phyloP scores from a whole-genome alignment of 2,797 vertebrate species.

The Hydrophis major region DNA sequence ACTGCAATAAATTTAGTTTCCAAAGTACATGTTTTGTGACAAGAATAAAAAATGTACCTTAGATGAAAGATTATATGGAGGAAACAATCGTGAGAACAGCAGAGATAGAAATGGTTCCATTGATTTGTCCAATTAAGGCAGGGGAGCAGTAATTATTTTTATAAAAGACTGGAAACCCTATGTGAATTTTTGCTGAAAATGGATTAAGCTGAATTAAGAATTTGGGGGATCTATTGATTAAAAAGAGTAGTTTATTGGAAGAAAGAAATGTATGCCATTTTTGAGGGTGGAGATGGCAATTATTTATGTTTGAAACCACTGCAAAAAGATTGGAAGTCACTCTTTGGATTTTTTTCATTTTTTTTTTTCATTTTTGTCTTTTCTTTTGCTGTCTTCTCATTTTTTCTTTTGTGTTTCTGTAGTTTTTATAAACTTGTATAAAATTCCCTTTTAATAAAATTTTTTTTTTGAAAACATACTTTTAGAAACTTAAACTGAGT shows the following conservation, averaged over 20 bases:
- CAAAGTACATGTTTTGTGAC: neutral
- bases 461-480: neutral
- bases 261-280: neutral
- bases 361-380: neutral
- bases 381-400: neutral
- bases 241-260: neutral
- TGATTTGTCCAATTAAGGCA: neutral
- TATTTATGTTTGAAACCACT: neutral
- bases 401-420: neutral
- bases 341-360: neutral
- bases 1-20: neutral
- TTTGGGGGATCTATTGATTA: neutral
- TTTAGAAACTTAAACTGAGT: neutral
- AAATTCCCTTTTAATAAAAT: neutral
- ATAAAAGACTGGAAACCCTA: neutral
- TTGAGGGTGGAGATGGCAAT: neutral
- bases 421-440: neutral
- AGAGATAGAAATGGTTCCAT: neutral
- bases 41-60: neutral
- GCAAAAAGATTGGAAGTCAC: neutral
- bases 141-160: neutral
- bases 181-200: neutral
- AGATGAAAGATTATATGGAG: neutral
- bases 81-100: neutral
- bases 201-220: neutral